Percentiles rank a stretch among this genome's conserved stretches.
Conservation (phyloP, 2,797 vertebrate genomes). For the Halcyon chelicuti region DNA sequence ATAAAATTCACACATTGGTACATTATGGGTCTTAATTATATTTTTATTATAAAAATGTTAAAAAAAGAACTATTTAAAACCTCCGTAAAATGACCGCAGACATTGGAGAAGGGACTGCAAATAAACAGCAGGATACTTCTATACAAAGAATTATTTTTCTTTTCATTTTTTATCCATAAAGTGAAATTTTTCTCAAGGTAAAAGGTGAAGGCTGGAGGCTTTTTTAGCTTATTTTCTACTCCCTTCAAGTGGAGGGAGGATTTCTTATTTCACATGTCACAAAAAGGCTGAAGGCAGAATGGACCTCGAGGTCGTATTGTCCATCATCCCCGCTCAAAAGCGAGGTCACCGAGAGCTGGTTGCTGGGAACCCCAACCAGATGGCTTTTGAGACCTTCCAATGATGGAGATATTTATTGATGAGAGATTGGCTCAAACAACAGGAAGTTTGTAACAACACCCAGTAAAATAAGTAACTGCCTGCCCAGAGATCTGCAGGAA, state of each 20-base stretch:
- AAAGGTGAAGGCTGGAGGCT: background rate
- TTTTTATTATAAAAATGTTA: slow-evolving; percentile 54
- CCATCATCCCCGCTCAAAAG: background rate
- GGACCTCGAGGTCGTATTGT: background rate
- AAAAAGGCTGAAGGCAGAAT: background rate
- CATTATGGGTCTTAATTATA: background rate
- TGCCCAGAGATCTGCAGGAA: background rate
- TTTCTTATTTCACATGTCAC: background rate
- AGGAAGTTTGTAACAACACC: too few relatives aligned
- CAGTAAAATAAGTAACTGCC: background rate
- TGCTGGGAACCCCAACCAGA: background rate
- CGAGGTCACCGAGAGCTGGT: background rate
- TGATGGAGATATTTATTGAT: background rate
- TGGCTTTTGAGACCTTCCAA: background rate
- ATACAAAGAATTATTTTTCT: background rate
- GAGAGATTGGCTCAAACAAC: background rate
- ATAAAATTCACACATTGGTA: slow-evolving; percentile 17
- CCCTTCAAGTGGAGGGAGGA: background rate
- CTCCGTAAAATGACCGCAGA: background rate
- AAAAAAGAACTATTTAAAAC: background rate
- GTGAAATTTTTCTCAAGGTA: background rate
- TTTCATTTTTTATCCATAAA: background rate
- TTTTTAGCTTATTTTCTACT: background rate
- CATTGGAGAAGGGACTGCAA: background rate
- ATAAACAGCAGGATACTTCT: background rate